Evolutionary conservation across 2,113 vertebrate genomes (phyloP), one percentile per base, ranked within the genome.

Genomic region (Tympanuchus pallidicinctus): DNA sequence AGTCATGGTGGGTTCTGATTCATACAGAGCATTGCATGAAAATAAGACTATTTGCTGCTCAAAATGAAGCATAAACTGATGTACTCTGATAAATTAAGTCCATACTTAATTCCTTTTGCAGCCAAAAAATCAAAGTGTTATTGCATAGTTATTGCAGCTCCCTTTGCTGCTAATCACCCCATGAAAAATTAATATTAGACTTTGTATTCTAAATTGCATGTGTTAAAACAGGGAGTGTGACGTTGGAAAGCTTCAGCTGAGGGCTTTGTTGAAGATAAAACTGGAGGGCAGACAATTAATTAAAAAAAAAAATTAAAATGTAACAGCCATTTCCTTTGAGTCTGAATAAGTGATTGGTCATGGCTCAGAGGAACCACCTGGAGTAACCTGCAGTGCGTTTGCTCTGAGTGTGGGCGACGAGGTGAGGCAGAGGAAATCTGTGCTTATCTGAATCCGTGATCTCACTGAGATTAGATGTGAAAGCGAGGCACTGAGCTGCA

Each of bases 331-430:
- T 57, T 13, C 70, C 10, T 59, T 56, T 63, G 69, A 25, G 22
- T 47, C 45, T 76, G 70, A 73, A 27, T 70, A 73, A 79, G 27
- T 4, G 64, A 40, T 93, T 36, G 50, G 88, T 78, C 86, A 81
- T 34, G 65, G 94, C 87, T 82, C 82, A n/a, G 59, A 73, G 91
- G 54, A 92, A 54, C 54, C 86, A 65, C 81, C 92, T 67, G 89
- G 76, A 48, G 63, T 52, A 47, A 79, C 52, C 52, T 66, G 45
- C 28, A 50, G 34, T 5, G 20, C 48, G 4, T 57, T 16, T 56
- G 54, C 40, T 32, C 25, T 2, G 34, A 71, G 75, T 10, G 42
- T 73, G 89, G 48, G 61, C 88, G 88, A 77, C 9, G 81, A 83
- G 0, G 27, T 28, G 85, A 91, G 15, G 56, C 56, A 7, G 47